These are phyloP conservation scores for Crotalus helleri DNA, from an alignment of 2,113 vertebrate genomes.

Conservation along the genomic window DNA sequence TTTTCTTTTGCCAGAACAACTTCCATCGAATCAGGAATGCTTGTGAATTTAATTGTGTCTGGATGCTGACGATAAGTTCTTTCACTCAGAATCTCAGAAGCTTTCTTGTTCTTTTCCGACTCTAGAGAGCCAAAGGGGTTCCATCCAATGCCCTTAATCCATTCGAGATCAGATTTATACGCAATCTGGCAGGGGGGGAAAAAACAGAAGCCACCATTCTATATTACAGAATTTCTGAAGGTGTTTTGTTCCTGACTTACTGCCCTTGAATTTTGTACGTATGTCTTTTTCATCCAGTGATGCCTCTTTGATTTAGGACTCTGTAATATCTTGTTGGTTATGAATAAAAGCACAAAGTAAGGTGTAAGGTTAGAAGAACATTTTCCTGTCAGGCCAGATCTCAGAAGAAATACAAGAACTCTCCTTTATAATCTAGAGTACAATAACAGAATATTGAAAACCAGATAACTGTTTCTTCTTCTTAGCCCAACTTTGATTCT, in stretches of 20 bases:
- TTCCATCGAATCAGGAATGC: conserved; percentile 86
- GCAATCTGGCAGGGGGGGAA: conserved; percentile 70
- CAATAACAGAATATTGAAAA: neutral
- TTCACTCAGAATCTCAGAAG: conserved; percentile 71
- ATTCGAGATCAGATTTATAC: conserved; percentile 83
- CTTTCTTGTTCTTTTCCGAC: conserved; percentile 79
- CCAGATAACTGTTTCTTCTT: neutral
- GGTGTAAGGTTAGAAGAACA: neutral
- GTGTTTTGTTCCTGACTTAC: neutral
- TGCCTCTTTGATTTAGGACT: neutral
- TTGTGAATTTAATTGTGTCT: conserved; percentile 84
- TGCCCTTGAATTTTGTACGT: neutral
- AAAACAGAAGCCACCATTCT: conserved; percentile 9
- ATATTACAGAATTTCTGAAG: neutral
- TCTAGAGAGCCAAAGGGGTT: conserved; percentile 81
- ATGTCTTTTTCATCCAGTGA: neutral
- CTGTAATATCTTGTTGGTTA: neutral
- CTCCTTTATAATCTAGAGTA: neutral
- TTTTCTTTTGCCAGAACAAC: conserved; percentile 84
- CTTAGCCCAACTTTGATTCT: neutral
- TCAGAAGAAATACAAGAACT: neutral
- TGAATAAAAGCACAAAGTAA: neutral
- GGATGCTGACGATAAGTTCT: conserved; percentile 72
- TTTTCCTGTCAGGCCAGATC: neutral
- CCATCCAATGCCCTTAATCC: conserved; percentile 82